Percentiles rank a stretch among this genome's conserved stretches.
phyloP scores from a whole-genome alignment of 1,140 invertebrate genomes.

The Leptinotarsa undecemlineata region DNA sequence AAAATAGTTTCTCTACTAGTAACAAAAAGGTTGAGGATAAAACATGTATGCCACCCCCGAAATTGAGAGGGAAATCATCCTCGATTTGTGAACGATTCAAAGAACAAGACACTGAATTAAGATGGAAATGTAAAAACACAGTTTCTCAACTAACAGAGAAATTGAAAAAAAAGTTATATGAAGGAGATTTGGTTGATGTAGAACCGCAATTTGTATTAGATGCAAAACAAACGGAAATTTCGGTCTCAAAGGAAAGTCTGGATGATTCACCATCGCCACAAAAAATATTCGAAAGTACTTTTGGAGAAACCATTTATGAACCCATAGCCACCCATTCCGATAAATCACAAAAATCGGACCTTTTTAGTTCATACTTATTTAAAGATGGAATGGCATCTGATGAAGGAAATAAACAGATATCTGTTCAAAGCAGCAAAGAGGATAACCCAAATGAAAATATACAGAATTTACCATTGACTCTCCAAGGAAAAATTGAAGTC shows the following conservation, averaged over 20 bases:
- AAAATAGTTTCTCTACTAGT: neutral
- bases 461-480: neutral
- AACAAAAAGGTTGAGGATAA: neutral
- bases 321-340: too few species aligned
- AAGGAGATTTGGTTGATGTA: neutral
- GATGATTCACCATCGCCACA: too few species aligned
- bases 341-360: too few species aligned
- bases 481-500: neutral
- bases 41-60: conserved; percentile 1
- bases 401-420: neutral
- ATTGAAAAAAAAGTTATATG: conserved; percentile 13
- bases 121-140: conserved; percentile 19
- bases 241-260: neutral
- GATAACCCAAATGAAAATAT: neutral
- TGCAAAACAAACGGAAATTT: neutral
- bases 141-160: conserved; percentile 17
- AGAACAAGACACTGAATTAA: neutral
- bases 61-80: conserved; percentile 8
- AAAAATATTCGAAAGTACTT: too few species aligned
- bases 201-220: neutral
- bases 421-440: neutral
- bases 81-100: neutral
- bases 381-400: neutral
- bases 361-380: neutral
- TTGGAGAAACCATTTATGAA: too few species aligned